Percentiles rank a stretch among this genome's conserved stretches.
phyloP scores from a whole-genome alignment of 2,888 invertebrate species.

The Drosophila prostipennis region DNA sequence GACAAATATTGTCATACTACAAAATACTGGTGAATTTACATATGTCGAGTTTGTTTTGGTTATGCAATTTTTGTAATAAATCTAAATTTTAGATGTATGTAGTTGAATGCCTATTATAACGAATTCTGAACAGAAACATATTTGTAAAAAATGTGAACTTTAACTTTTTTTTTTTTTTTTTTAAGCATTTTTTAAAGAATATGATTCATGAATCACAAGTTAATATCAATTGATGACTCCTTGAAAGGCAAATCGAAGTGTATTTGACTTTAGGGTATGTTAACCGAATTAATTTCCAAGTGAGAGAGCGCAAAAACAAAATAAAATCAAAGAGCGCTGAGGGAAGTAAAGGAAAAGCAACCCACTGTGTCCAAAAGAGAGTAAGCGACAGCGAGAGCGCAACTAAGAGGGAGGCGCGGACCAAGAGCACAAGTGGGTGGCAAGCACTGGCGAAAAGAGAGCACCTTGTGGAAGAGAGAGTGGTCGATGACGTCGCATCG shows the following conservation, averaged over 20 bases:
- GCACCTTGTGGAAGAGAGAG: slow-evolving; percentile 1
- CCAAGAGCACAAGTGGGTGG: slow-evolving; percentile 11
- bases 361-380: slow-evolving; percentile 1
- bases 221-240: too few relatives aligned
- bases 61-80: too few relatives aligned
- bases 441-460: slow-evolving; percentile 1
- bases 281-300: neutral
- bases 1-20: too few relatives aligned
- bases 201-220: too few relatives aligned
- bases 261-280: neutral
- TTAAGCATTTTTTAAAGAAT: too few relatives aligned
- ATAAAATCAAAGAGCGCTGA: slow-evolving; percentile 1
- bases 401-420: neutral
- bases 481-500: slow-evolving; percentile 16
- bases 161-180: too few relatives aligned
- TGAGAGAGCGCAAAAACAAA: neutral
- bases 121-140: too few relatives aligned
- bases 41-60: too few relatives aligned
- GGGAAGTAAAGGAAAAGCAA: neutral
- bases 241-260: neutral
- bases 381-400: neutral
- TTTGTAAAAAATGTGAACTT: too few relatives aligned
- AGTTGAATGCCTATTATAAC: too few relatives aligned
- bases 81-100: too few relatives aligned
- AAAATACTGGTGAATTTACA: too few relatives aligned